Conservation (phyloP, 1,140 invertebrate genomes). For the Hestina assimilis region DNA sequence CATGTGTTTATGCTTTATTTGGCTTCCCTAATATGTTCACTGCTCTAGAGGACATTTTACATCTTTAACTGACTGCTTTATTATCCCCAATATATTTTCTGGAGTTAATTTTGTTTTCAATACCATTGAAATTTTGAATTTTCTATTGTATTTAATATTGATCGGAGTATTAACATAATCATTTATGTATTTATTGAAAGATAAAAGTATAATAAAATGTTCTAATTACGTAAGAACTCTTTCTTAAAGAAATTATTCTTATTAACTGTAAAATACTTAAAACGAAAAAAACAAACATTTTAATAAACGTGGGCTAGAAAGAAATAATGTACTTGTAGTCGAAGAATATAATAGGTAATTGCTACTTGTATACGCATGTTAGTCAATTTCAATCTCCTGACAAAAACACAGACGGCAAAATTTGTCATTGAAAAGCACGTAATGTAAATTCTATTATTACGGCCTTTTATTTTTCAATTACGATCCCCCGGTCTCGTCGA, state of each 20-base stretch:
- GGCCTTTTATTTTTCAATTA: constrained; percentile 78
- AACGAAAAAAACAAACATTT: too few relatives aligned
- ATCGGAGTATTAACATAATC: too few relatives aligned
- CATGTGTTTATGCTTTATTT: constrained; percentile 51
- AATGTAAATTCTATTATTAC: constrained; percentile 78
- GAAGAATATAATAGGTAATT: background rate
- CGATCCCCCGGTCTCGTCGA: constrained; percentile 52
- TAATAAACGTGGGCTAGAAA: too few relatives aligned
- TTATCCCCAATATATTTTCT: constrained; percentile 4
- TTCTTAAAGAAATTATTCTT: too few relatives aligned
- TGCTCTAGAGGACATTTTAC: constrained; percentile 18
- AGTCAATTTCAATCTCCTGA: constrained; percentile 48
- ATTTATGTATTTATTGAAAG: too few relatives aligned
- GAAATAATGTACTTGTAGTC: too few relatives aligned
- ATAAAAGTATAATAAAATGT: too few relatives aligned
- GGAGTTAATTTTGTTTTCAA: too few relatives aligned
- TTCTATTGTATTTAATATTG: too few relatives aligned
- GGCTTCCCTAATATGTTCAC: constrained; percentile 25
- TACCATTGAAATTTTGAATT: too few relatives aligned
- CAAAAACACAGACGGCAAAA: constrained; percentile 71
- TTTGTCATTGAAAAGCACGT: constrained; percentile 74
- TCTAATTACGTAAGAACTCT: too few relatives aligned
- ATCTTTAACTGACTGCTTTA: constrained; percentile 10
- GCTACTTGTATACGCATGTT: constrained; percentile 38
- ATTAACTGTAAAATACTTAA: too few relatives aligned